Conservation (phyloP, 2,797 vertebrate species). For the Falco columbarius region DNA sequence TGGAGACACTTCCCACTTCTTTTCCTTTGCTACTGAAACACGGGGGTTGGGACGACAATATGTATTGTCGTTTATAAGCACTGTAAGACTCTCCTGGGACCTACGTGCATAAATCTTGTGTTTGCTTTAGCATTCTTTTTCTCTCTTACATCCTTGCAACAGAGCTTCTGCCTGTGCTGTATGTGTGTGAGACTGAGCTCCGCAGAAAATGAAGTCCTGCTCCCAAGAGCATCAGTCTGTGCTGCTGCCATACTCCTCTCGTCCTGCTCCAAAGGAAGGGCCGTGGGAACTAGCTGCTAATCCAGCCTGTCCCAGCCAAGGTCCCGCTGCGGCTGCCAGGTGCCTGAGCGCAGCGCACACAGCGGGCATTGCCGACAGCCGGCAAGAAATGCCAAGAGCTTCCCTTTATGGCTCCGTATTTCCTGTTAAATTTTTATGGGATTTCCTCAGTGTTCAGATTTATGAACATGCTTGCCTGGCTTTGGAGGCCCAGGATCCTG, state of each 20-base stretch:
- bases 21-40: constrained; percentile 36
- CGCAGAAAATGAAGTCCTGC: neutral
- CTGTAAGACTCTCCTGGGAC: constrained; percentile 26
- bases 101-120: constrained; percentile 15
- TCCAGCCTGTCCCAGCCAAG: neutral
- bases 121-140: neutral
- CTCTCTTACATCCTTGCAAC: neutral
- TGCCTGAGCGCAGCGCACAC: neutral
- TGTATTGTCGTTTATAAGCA: constrained; percentile 47
- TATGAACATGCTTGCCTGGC: neutral
- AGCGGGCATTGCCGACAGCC: neutral
- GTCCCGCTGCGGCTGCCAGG: neutral
- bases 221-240: neutral
- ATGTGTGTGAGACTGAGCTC: neutral
- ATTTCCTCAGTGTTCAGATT: constrained; percentile 8
- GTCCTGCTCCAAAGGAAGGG: neutral
- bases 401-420: neutral
- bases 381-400: neutral
- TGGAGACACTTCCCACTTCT: constrained; percentile 32
- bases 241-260: neutral
- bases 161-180: neutral
- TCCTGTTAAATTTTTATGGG: constrained; percentile 3
- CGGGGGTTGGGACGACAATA: neutral
- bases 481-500: neutral
- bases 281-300: neutral